These are phyloP conservation scores for Metalampra italica DNA, from an alignment of 2,888 invertebrate genomes.

Conservation along the genomic window DNA sequence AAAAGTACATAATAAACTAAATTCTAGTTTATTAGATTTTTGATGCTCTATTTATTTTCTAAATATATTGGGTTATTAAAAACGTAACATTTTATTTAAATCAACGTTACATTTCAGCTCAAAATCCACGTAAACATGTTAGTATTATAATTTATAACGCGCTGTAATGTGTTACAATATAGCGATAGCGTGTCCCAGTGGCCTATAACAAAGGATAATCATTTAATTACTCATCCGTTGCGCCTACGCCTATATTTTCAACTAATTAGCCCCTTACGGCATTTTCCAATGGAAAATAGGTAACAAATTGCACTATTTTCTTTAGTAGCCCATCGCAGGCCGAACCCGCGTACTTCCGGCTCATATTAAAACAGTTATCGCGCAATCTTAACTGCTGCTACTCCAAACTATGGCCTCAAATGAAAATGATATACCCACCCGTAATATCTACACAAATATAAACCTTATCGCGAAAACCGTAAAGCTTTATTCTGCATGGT, in stretches of 20 bases:
- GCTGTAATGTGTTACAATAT: too few species aligned
- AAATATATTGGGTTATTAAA: too few species aligned
- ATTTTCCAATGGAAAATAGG: conserved; percentile 32
- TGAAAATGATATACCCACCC: conserved; percentile 67
- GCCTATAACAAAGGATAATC: background rate
- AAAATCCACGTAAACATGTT: too few species aligned
- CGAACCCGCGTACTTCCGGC: conserved; percentile 61
- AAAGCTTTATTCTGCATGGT: conserved; percentile 30
- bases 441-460: conserved; percentile 36
- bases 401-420: conserved; percentile 67
- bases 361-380: conserved; percentile 76
- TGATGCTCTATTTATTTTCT: too few species aligned
- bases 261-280: conserved; percentile 11
- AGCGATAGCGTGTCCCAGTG: too few species aligned
- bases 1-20: too few species aligned
- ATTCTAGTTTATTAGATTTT: too few species aligned
- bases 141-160: too few species aligned
- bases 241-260: conserved; percentile 6
- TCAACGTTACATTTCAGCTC: too few species aligned
- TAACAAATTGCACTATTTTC: conserved; percentile 64
- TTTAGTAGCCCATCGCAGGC: conserved; percentile 43
- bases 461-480: conserved; percentile 28
- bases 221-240: background rate
- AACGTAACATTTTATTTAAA: too few species aligned
- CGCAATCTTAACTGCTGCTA: conserved; percentile 71